A percentile compares a stretch with the other conserved stretches of the same genome.
Conservation (phyloP, 2,797 vertebrate genomes). For the Phoxinus dragarum region DNA sequence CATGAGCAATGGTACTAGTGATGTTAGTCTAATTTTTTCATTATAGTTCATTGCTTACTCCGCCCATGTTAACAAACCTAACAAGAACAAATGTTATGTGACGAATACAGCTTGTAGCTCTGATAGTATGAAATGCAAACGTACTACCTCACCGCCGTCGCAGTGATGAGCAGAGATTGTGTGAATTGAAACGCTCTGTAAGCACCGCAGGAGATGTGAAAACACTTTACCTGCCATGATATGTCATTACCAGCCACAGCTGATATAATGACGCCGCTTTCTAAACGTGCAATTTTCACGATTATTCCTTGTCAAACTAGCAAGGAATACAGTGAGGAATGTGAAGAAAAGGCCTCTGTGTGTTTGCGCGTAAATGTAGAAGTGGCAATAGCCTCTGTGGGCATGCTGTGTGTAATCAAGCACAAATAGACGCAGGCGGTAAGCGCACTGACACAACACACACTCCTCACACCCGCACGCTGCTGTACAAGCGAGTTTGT, state of each 20-base stretch:
- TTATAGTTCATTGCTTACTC: background rate
- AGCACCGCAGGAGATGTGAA: constrained; percentile 27
- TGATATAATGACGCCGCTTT: constrained; percentile 30
- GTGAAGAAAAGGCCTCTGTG: background rate
- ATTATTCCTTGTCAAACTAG: constrained; percentile 18
- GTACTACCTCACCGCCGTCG: background rate
- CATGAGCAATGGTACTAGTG: background rate
- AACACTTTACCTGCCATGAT: background rate
- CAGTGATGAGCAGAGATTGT: constrained; percentile 1
- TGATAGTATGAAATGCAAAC: background rate
- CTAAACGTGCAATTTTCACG: constrained; percentile 24
- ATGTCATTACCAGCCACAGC: constrained; percentile 12
- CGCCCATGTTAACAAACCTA: background rate
- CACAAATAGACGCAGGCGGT: constrained; percentile 28
- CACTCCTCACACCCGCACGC: background rate
- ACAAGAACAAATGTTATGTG: background rate
- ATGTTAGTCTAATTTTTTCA: background rate
- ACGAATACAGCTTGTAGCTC: background rate
- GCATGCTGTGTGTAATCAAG: constrained; percentile 46
- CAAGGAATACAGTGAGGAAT: background rate
- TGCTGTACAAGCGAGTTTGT: constrained; percentile 34
- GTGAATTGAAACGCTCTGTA: constrained; percentile 25
- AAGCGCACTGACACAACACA: constrained; percentile 24
- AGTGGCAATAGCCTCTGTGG: constrained; percentile 18
- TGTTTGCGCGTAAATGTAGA: constrained; percentile 11